Evolutionary conservation across 2,113 vertebrate species (phyloP).

Genomic region (Tringa solitaria): DNA sequence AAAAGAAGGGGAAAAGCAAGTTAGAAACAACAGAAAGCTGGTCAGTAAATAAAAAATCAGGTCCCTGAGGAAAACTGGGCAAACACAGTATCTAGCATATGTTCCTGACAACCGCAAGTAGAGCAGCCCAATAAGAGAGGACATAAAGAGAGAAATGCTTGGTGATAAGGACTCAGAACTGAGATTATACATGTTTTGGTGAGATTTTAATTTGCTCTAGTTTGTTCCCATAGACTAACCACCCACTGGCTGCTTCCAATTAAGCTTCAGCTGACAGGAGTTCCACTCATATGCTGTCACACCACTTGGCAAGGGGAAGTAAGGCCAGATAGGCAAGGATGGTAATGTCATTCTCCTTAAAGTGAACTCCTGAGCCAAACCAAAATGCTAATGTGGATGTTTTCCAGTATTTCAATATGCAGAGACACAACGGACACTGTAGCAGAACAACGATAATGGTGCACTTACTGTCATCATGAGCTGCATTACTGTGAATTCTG

Average conservation of each 20-base stretch:
- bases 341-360: neutral
- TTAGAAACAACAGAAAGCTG: neutral
- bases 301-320: neutral
- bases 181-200: neutral
- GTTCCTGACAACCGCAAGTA: neutral
- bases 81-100: neutral
- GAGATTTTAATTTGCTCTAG: neutral
- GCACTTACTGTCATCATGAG: neutral
- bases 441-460: neutral
- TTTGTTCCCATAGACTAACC: neutral
- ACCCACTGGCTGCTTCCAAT: neutral
- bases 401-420: neutral
- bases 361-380: neutral
- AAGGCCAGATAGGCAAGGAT: neutral
- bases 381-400: neutral
- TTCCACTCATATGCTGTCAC: neutral
- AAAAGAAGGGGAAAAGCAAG: neutral
- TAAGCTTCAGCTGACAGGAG: neutral
- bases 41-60: neutral
- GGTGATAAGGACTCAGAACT: neutral
- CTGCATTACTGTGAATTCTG: neutral
- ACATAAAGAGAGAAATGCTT: neutral
- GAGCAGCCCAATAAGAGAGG: neutral
- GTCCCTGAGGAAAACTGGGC: neutral
- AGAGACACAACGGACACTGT: fast-evolving